Percentiles rank a stretch among this genome's conserved stretches.
phyloP scores from a whole-genome alignment of 2,113 vertebrate genomes.

The Engraulis encrasicolus region DNA sequence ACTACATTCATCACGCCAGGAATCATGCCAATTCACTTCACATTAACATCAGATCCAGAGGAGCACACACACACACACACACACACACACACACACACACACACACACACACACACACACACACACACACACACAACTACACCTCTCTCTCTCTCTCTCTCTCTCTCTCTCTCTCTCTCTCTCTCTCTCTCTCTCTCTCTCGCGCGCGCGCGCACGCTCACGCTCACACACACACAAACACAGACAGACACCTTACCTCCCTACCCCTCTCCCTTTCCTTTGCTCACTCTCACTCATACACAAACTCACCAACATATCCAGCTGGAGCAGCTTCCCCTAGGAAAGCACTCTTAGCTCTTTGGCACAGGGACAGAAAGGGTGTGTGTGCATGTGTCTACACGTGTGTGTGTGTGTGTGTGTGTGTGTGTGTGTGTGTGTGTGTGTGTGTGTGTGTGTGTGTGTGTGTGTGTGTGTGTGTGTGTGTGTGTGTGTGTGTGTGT shows the following conservation, averaged over 20 bases:
- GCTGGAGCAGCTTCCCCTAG: too few species aligned
- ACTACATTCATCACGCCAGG: conserved; percentile 7
- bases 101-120: too few species aligned
- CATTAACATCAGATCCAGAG: background rate
- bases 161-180: background rate
- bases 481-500: background rate
- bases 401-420: conserved; percentile 26
- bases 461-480: background rate
- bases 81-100: too few species aligned
- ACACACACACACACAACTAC: too few species aligned
- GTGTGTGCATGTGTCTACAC: too few species aligned
- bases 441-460: conserved; percentile 28
- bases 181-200: background rate
- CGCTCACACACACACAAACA: background rate
- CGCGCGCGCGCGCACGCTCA: background rate
- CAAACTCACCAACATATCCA: background rate
- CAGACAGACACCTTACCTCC: too few species aligned
- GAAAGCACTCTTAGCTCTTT: too few species aligned
- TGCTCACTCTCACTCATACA: background rate
- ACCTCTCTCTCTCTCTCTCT: background rate
- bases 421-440: too few species aligned
- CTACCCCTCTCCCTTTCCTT: background rate
- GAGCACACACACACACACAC: too few species aligned
- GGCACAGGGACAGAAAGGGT: too few species aligned
- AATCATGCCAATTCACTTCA: conserved; percentile 7